Conservation (phyloP, 2,113 vertebrate genomes). For the Phyllopteryx taeniolatus region DNA sequence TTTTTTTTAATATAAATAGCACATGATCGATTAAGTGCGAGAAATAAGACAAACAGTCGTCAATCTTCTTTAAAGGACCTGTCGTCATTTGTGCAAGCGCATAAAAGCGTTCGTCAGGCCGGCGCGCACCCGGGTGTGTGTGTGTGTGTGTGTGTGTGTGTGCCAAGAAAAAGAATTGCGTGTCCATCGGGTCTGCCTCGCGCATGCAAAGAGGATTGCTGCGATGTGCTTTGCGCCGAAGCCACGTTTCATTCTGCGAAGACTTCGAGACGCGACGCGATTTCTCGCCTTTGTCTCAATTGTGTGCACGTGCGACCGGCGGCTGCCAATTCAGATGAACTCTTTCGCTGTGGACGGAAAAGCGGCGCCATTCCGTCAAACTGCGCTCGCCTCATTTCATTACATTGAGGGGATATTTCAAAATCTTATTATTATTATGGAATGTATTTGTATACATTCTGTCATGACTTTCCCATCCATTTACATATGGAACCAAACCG, state of each 20-base stretch:
- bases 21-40: conserved; percentile 28
- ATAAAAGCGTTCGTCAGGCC: conserved; percentile 50
- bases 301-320: conserved; percentile 62
- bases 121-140: conserved; percentile 33
- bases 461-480: background rate
- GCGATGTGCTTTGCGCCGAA: too few relatives aligned
- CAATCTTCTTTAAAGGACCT: conserved; percentile 5
- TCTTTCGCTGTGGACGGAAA: conserved; percentile 62
- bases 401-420: background rate
- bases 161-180: background rate
- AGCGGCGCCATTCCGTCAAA: background rate
- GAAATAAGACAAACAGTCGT: conserved; percentile 23
- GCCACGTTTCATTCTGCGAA: background rate
- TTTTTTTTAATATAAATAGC: background rate
- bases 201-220: too few relatives aligned
- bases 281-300: conserved; percentile 28
- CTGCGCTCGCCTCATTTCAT: background rate
- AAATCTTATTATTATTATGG: background rate
- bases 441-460: background rate
- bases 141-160: conserved; percentile 7
- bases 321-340: conserved; percentile 72
- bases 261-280: conserved; percentile 35
- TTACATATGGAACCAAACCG: background rate
- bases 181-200: background rate
- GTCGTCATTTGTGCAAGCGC: conserved; percentile 30